A percentile compares a stretch with the other conserved stretches of the same genome.
phyloP scores from a whole-genome alignment of 2,888 invertebrate genomes.

The Agonopterix subpropinquella region DNA sequence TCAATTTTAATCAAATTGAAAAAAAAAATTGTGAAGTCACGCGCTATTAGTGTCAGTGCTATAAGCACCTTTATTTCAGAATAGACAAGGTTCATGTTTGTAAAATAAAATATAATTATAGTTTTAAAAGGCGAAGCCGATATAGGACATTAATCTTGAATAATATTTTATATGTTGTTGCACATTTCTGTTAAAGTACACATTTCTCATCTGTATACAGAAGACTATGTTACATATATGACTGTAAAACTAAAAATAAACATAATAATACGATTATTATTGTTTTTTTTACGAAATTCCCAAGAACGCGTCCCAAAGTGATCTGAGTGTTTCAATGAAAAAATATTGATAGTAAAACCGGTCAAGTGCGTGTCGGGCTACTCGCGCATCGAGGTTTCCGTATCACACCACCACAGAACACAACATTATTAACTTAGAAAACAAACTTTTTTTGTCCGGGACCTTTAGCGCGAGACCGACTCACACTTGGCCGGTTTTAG shows the following conservation, averaged over 20 bases:
- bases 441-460: no score
- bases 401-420: no score
- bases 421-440: no score
- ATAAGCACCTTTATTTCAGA: constrained; percentile 18
- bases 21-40: no score
- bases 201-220: constrained; percentile 46
- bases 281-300: neutral
- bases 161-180: constrained; percentile 47
- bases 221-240: constrained; percentile 47
- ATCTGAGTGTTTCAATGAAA: no score
- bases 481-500: no score
- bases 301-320: neutral
- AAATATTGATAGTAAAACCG: no score
- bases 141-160: constrained; percentile 20
- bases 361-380: no score
- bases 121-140: constrained; percentile 41
- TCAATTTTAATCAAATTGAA: no score
- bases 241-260: constrained; percentile 49
- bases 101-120: constrained; percentile 24
- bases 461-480: no score
- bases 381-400: no score
- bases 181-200: constrained; percentile 49
- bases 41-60: no score
- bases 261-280: constrained; percentile 16
- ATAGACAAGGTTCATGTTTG: constrained; percentile 36